phyloP scores from a whole-genome alignment of 2,888 invertebrate species.

The Himalopsyche kuldschensis region DNA sequence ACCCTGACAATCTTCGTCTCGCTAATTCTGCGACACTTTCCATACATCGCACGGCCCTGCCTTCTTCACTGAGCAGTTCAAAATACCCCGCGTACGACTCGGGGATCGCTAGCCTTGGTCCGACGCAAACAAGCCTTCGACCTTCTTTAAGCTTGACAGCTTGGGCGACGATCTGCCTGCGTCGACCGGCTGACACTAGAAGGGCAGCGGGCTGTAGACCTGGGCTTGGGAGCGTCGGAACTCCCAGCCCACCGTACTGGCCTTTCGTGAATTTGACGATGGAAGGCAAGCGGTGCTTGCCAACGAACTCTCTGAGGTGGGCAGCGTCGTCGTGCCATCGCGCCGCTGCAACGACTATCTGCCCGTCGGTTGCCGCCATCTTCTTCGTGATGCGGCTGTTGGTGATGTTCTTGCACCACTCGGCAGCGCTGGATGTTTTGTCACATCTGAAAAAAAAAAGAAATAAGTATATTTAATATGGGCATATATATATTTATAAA shows the following conservation, averaged over 20 bases:
- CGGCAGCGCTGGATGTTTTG: constrained; percentile 7
- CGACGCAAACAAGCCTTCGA: constrained; percentile 76
- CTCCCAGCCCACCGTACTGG: constrained; percentile 89
- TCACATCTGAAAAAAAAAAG: constrained; percentile 29
- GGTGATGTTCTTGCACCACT: constrained; percentile 1
- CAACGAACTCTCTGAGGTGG: constrained; percentile 73
- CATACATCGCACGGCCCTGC: constrained; percentile 85
- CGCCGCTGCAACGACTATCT: constrained; percentile 84
- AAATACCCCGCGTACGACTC: constrained; percentile 91
- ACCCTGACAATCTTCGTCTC: constrained; percentile 72
- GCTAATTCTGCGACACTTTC: constrained; percentile 85
- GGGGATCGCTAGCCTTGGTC: constrained; percentile 85
- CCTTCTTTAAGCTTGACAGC: constrained; percentile 90
- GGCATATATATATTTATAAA: too few species aligned
- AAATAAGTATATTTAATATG: background rate
- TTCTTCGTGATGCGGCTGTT: background rate
- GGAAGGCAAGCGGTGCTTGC: constrained; percentile 76
- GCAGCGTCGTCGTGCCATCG: constrained; percentile 74
- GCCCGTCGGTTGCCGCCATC: constrained; percentile 90
- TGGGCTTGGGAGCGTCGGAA: constrained; percentile 83
- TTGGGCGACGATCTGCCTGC: constrained; percentile 84
- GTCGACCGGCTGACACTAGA: constrained; percentile 81
- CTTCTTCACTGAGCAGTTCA: constrained; percentile 92
- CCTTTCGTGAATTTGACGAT: constrained; percentile 92
- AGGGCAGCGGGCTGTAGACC: constrained; percentile 84